Evolutionary conservation across 2,113 vertebrate genomes (phyloP).

Genomic region (Zeus faber): DNA sequence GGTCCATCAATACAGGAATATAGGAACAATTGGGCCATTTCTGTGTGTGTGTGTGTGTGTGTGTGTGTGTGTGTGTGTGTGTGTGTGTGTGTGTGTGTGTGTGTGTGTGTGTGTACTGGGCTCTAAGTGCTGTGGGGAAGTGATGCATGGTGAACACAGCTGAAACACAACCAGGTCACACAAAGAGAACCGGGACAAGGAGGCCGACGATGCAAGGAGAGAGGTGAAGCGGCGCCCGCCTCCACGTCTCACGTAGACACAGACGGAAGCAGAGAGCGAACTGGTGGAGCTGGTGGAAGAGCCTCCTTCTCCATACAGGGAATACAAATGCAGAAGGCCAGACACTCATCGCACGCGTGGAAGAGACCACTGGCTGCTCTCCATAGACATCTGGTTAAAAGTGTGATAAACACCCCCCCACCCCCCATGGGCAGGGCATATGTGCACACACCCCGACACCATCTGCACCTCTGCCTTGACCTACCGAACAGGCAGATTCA

Average conservation of each 20-base stretch:
- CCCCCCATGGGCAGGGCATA: background rate
- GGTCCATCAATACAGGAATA: background rate
- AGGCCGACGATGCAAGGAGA: constrained; percentile 44
- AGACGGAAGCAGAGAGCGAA: constrained; percentile 55
- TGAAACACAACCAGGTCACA: constrained; percentile 68
- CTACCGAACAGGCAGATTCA: constrained; percentile 4
- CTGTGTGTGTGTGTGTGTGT: constrained; percentile 3
- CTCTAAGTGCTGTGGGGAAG: constrained; percentile 63
- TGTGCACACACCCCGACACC: background rate
- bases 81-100: background rate
- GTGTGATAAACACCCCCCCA: background rate
- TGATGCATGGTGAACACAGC: constrained; percentile 64
- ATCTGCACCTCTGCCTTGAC: constrained; percentile 3
- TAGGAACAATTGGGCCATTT: constrained; percentile 14
- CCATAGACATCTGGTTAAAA: background rate
- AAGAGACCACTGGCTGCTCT: background rate
- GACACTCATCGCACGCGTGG: constrained; percentile 15
- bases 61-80: constrained; percentile 15
- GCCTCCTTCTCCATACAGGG: constrained; percentile 24
- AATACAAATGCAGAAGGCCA: too few species aligned
- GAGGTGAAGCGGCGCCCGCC: too few species aligned
- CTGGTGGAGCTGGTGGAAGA: too few species aligned
- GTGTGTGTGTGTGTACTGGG: constrained; percentile 31
- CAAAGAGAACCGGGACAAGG: constrained; percentile 46
- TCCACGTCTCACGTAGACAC: too few species aligned